Evolutionary conservation across 2,797 vertebrate species (phyloP).

Genomic region (Diglossa cyanea): DNA sequence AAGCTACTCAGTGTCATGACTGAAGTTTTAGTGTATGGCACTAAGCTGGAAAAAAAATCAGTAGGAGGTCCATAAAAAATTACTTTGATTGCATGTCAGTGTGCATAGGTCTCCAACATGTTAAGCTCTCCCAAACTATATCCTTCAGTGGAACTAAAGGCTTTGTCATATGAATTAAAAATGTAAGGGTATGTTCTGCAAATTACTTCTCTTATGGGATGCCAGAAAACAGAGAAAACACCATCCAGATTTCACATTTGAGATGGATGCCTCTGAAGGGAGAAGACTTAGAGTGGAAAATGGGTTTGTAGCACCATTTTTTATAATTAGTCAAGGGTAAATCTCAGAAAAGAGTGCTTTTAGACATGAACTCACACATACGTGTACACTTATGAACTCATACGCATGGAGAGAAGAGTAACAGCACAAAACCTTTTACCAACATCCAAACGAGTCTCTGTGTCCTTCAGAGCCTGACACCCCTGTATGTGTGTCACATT

Average conservation of each 20-base stretch:
- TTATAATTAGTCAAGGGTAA: not conserved
- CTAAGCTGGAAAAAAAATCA: not conserved
- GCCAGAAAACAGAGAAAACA: not conserved
- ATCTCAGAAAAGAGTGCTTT: not conserved
- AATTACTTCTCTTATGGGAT: not conserved
- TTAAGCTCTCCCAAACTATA: not conserved
- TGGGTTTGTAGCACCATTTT: not conserved
- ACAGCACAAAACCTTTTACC: not conserved
- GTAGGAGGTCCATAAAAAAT: not conserved
- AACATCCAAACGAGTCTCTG: not conserved
- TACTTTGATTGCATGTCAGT: not conserved
- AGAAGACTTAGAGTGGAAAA: not conserved
- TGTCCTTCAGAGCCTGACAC: not conserved
- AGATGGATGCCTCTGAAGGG: not conserved
- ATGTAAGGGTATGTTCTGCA: not conserved
- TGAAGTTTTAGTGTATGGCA: not conserved
- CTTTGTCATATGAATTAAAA: not conserved
- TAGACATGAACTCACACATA: not conserved
- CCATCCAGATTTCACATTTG: not conserved
- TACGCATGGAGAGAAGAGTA: not conserved
- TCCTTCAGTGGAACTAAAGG: not conserved
- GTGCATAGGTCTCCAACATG: not conserved
- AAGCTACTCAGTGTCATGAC: not conserved
- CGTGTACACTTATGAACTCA: fast-evolving
- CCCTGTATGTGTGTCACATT: not conserved